Evolutionary conservation across 1,140 invertebrate species (phyloP).

Genomic region (Gryon sp.): DNA sequence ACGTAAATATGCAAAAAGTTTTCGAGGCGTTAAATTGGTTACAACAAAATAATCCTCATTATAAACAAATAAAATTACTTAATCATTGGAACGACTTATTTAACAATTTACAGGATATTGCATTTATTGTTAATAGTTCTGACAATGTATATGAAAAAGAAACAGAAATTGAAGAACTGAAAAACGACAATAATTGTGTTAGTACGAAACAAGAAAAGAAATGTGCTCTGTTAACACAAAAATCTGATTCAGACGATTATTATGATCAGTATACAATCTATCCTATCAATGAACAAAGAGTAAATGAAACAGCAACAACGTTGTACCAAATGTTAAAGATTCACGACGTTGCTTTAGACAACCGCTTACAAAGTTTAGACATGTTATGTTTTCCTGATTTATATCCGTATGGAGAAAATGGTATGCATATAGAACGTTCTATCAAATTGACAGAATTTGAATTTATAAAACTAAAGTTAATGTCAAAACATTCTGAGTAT

Average conservation of each 20-base stretch:
- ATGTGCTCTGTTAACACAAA: no score
- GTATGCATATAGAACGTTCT: no score
- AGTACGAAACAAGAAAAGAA: background rate
- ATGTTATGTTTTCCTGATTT: no score
- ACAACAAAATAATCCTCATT: constrained; percentile 6
- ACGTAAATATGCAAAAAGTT: constrained; percentile 4
- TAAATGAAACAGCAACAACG: no score
- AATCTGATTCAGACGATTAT: background rate
- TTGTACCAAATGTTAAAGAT: no score
- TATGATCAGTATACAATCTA: constrained; percentile 9
- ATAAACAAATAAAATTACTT: constrained; percentile 3
- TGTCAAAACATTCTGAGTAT: no score
- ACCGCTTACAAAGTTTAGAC: constrained; percentile 3
- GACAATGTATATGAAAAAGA: background rate
- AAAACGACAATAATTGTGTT: background rate
- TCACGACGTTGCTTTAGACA: no score
- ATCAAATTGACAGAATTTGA: no score
- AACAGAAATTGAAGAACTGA: background rate
- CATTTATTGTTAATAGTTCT: background rate
- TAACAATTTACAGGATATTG: background rate
- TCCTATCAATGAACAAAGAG: no score
- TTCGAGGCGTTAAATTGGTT: background rate
- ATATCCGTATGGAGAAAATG: no score
- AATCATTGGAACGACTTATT: background rate
- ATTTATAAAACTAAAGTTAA: no score